Percentiles rank a stretch among this genome's conserved stretches.
Conservation (phyloP, 2,113 vertebrate species). For the Rhineura floridana region DNA sequence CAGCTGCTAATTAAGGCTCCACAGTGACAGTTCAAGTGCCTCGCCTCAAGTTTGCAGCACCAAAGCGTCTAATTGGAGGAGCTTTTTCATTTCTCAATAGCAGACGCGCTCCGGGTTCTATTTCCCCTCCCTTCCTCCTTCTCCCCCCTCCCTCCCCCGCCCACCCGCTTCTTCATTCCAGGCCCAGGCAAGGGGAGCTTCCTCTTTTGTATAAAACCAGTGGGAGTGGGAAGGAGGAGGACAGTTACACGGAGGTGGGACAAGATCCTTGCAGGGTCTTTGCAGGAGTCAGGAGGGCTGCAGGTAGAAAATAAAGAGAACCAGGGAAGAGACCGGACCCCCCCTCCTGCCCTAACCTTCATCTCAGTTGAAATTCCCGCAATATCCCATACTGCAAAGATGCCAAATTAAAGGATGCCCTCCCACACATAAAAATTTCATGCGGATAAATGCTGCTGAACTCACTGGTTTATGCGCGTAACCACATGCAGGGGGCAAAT, state of each 20-base stretch:
- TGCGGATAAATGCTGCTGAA: neutral
- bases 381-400: neutral
- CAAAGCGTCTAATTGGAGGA: slow-evolving; percentile 89
- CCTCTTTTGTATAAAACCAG: slow-evolving; percentile 28
- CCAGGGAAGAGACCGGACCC: neutral
- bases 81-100: slow-evolving; percentile 73
- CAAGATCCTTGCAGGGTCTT: too few relatives aligned
- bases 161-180: slow-evolving; percentile 12
- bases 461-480: neutral
- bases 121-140: neutral
- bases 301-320: too few relatives aligned
- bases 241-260: neutral
- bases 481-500: neutral
- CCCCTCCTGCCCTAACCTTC: slow-evolving; percentile 52
- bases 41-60: slow-evolving; percentile 79
- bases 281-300: neutral
- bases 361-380: neutral
- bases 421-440: neutral
- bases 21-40: slow-evolving; percentile 90
- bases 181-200: slow-evolving; percentile 67
- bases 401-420: neutral
- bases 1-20: slow-evolving; percentile 93
- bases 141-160: neutral
- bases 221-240: neutral
- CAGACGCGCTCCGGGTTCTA: slow-evolving; percentile 56